Evolutionary conservation across 2,113 vertebrate species (phyloP), one percentile per base, ranked within the genome.

Genomic region (Thalassarche chlororhynchos): DNA sequence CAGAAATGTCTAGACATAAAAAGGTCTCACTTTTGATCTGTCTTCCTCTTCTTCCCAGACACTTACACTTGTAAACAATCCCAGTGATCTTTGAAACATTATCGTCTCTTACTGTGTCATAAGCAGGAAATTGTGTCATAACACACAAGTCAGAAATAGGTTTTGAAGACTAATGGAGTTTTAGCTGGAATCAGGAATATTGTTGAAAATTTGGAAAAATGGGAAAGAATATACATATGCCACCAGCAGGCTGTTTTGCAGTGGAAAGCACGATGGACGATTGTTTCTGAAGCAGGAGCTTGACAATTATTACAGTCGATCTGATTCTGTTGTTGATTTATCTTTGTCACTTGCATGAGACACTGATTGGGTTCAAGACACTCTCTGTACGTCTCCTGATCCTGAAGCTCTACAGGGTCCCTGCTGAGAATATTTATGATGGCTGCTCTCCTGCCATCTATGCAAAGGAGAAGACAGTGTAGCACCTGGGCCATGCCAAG

Each of bases 1-100:
- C 72, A 86, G 90, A 96, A 89, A 62, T 89, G 95, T 95, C 94
- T 95, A 95, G 96, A 95, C 90, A 71, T 78, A 68, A 80, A 75
- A 87, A 89, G 26, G 36, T 78, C 34, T 93, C 29, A 28, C 72
- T 87, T 95, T 93, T 92, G 76, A 96, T 94, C 90, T 95, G 88
- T 66, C 65, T 92, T 96, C 79, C 70, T 82, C 74, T 92, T 87
- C 74, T 91, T 94, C 76, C 71, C 64, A 90, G 88, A 78, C 60
- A 64, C 58, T 44, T 58, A 79, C 20, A 14, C 54, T 79, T 87
- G 38, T 64, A 84, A 91, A 87, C 19, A 54, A 79, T 34, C 47
- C 31, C 0, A 0, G n/a, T 47, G 42, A 80, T 90, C 32, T 89
- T 77, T 81, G 90, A 87, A 92, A 68, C 40, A 21, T 2, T 75